phyloP scores from a whole-genome alignment of 2,113 vertebrate genomes.

The Redunca redunca region DNA sequence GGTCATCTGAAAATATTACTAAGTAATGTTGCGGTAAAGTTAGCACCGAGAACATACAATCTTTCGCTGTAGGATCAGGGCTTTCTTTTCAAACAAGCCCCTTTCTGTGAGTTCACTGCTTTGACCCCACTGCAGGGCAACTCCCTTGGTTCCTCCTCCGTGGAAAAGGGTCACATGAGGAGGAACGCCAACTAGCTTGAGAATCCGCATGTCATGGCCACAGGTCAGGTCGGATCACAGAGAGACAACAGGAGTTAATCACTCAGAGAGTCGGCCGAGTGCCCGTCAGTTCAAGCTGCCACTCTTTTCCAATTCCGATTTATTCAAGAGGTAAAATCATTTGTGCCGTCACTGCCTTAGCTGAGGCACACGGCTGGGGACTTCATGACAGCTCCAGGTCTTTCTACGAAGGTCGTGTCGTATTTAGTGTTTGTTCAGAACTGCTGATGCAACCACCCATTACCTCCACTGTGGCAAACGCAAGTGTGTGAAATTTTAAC shows the following conservation, averaged over 20 bases:
- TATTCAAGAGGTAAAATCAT: neutral
- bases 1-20: neutral
- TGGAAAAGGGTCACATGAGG: accelerated
- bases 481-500: too few species aligned
- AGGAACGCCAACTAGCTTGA: neutral
- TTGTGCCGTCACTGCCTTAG: neutral
- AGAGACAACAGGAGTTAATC: accelerated
- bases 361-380: accelerated
- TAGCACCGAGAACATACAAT: accelerated
- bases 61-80: neutral
- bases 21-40: neutral
- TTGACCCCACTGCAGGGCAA: accelerated
- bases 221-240: too few species aligned
- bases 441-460: accelerated
- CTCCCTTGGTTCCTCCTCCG: neutral
- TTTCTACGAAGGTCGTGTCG: neutral
- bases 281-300: accelerated
- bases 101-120: accelerated
- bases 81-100: neutral
- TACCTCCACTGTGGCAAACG: neutral
- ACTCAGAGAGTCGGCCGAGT: accelerated
- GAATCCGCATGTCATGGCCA: accelerated
- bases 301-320: neutral
- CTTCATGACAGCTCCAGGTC: neutral
- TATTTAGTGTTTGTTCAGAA: too few species aligned